These are phyloP conservation scores for Prorops nasuta DNA, from an alignment of 1,140 invertebrate species.

Conservation along the genomic window DNA sequence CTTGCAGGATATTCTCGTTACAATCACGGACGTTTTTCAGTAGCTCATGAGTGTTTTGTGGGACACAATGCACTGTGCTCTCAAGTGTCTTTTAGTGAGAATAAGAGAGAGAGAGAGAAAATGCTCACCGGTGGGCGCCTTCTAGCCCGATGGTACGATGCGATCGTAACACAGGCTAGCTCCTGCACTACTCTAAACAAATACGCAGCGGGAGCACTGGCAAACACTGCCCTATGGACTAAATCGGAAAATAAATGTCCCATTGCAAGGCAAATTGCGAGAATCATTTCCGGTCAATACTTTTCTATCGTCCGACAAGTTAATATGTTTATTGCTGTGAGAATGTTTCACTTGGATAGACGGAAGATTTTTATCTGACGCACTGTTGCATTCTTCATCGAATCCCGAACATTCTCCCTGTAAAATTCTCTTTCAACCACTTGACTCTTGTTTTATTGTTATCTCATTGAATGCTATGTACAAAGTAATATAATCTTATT, in stretches of 20 bases:
- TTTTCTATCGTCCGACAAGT: constrained; percentile 23
- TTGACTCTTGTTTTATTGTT: neutral
- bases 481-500: too few relatives aligned
- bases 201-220: constrained; percentile 52
- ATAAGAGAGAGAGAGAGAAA: constrained; percentile 45
- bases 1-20: too few relatives aligned
- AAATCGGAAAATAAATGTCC: constrained; percentile 47
- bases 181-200: constrained; percentile 32
- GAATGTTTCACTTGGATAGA: constrained; percentile 37
- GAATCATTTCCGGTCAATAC: constrained; percentile 31
- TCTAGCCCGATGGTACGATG: too few relatives aligned
- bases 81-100: constrained; percentile 48
- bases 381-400: constrained; percentile 12
- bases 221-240: too few relatives aligned
- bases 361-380: constrained; percentile 35
- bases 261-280: too few relatives aligned
- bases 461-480: too few relatives aligned
- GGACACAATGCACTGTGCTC: constrained; percentile 34
- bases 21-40: constrained; percentile 32
- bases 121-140: too few relatives aligned
- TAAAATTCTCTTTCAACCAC: neutral
- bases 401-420: constrained; percentile 8
- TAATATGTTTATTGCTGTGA: constrained; percentile 55
- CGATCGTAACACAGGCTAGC: neutral
- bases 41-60: constrained; percentile 19